Evolutionary conservation across 1,140 invertebrate genomes (phyloP).

Genomic region (Apolygus lucorum): DNA sequence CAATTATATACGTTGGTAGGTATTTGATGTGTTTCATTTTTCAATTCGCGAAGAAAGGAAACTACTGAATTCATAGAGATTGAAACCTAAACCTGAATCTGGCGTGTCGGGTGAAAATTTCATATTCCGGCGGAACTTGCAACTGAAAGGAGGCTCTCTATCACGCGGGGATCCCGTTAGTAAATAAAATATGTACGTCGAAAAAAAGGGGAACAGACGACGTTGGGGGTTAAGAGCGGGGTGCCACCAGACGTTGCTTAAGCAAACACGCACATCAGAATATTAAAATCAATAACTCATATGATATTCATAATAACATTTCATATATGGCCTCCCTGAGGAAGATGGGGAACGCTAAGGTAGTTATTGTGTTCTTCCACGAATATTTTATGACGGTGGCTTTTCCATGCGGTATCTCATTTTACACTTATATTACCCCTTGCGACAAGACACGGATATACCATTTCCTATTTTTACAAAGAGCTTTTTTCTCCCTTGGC

Average conservation of each 20-base stretch:
- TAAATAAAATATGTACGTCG: constrained; percentile 1
- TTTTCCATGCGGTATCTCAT: constrained; percentile 11
- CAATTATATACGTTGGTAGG: no score
- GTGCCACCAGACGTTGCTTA: constrained; percentile 18
- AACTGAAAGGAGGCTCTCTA: no score
- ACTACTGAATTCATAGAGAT: no score
- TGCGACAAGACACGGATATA: constrained; percentile 42
- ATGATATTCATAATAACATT: constrained; percentile 23
- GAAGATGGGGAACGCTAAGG: background rate
- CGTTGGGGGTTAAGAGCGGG: background rate
- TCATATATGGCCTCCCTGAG: constrained; percentile 13
- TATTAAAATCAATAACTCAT: constrained; percentile 24
- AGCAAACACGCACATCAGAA: constrained; percentile 16
- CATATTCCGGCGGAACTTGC: no score
- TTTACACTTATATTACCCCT: constrained; percentile 37
- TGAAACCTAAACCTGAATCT: no score
- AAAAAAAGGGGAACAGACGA: background rate
- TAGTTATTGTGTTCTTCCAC: constrained; percentile 14
- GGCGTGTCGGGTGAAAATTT: no score
- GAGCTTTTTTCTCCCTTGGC: constrained; percentile 43
- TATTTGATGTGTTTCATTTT: no score
- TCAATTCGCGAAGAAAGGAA: no score
- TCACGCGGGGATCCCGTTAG: background rate
- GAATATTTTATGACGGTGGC: constrained; percentile 11
- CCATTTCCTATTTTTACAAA: constrained; percentile 42